A percentile compares a stretch with the other conserved stretches of the same genome.
These are phyloP conservation scores for Pavo muticus DNA, from an alignment of 2,113 vertebrate species.

Conservation along the genomic window DNA sequence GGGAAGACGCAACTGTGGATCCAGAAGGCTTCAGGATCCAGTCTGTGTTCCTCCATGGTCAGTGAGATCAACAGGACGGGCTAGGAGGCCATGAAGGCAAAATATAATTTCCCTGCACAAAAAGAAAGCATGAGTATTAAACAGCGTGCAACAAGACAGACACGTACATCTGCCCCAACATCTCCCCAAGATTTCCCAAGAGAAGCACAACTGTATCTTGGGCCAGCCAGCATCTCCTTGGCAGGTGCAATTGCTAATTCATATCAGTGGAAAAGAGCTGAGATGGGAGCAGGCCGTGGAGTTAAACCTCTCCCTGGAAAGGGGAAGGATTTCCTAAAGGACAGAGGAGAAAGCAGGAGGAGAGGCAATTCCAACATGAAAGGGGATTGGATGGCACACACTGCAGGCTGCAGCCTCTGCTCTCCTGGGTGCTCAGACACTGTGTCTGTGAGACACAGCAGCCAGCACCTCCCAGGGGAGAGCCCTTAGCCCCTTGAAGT, in stretches of 20 bases:
- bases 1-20: slow-evolving; percentile 65
- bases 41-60: slow-evolving; percentile 61
- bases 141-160: background rate
- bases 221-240: background rate
- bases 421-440: background rate
- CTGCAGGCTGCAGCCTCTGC: background rate
- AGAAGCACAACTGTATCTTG: background rate
- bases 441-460: background rate
- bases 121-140: slow-evolving; percentile 48
- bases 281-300: background rate
- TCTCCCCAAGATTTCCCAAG: background rate
- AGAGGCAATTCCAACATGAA: fast-evolving
- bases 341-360: background rate
- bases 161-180: fast-evolving
- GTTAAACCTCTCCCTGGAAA: background rate
- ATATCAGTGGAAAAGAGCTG: background rate
- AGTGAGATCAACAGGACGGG: slow-evolving; percentile 50
- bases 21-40: slow-evolving; percentile 57
- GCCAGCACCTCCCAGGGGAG: background rate
- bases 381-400: fast-evolving
- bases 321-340: background rate
- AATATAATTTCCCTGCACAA: slow-evolving; percentile 65
- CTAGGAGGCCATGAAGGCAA: slow-evolving; percentile 62
- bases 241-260: background rate
- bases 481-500: background rate